A percentile compares a stretch with the other conserved stretches of the same genome.
These are phyloP conservation scores for Eulacestoma nigropectus DNA, from an alignment of 2,113 vertebrate genomes.

Conservation along the genomic window DNA sequence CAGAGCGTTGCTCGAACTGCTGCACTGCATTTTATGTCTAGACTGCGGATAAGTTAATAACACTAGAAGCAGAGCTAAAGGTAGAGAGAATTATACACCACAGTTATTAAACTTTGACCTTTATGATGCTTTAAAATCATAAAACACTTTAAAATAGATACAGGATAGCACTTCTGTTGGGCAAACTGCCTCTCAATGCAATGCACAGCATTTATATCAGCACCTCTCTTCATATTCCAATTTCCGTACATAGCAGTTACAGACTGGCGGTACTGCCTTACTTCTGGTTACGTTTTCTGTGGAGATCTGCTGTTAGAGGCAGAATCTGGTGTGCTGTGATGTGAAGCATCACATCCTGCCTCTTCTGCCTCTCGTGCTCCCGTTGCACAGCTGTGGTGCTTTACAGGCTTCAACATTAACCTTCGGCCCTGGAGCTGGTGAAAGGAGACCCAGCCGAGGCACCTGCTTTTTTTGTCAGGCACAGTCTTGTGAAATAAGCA, in stretches of 20 bases:
- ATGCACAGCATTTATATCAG: background rate
- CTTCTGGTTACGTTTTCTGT: background rate
- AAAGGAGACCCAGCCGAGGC: background rate
- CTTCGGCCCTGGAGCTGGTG: background rate
- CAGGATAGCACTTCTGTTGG: background rate
- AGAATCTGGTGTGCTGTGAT: background rate
- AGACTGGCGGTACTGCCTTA: background rate
- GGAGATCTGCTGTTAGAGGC: background rate
- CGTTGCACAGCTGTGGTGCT: background rate
- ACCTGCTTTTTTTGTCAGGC: background rate
- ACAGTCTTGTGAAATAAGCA: background rate
- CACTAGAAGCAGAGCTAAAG: slow-evolving; percentile 20
- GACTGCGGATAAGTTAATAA: slow-evolving; percentile 47
- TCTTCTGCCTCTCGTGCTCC: background rate
- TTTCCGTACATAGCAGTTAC: background rate
- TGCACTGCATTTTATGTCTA: background rate
- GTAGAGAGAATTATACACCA: background rate
- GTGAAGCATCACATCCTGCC: background rate
- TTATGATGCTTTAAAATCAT: slow-evolving; percentile 45
- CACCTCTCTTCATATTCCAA: background rate
- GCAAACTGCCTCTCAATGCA: background rate
- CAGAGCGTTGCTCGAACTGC: background rate
- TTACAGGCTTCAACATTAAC: background rate
- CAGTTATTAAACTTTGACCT: slow-evolving; percentile 54
- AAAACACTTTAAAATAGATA: slow-evolving; percentile 22